A percentile compares a stretch with the other conserved stretches of the same genome.
These are phyloP conservation scores for Scytalopus superciliaris DNA, from an alignment of 2,113 vertebrate genomes.

Conservation along the genomic window DNA sequence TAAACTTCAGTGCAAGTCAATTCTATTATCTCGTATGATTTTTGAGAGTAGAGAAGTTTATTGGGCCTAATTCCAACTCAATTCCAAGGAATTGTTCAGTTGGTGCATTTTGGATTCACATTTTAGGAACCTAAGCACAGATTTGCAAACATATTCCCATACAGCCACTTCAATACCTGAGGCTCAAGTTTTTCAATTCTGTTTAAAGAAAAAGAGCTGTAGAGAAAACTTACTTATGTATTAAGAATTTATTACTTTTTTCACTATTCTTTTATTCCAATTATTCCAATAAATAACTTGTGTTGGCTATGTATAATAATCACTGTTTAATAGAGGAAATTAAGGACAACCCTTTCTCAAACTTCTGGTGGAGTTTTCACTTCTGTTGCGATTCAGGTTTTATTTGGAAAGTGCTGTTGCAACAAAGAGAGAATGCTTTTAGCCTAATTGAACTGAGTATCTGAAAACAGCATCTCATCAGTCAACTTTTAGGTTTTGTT, in stretches of 20 bases:
- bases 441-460: constrained; percentile 68
- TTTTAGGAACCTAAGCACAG: neutral
- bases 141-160: neutral
- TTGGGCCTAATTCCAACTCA: neutral
- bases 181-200: neutral
- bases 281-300: neutral
- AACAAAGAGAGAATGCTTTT: constrained; percentile 69
- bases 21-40: constrained; percentile 8
- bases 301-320: neutral
- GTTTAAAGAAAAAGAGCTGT: neutral
- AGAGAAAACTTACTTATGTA: neutral
- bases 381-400: neutral
- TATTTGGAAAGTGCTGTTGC: neutral
- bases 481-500: constrained; percentile 55
- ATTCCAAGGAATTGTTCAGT: neutral
- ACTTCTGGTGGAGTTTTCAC: neutral
- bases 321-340: neutral
- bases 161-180: neutral
- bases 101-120: neutral
- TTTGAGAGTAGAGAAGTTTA: neutral
- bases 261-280: neutral
- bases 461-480: constrained; percentile 64
- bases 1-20: constrained; percentile 39
- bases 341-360: neutral
- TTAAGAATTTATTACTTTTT: neutral